A percentile compares a stretch with the other conserved stretches of the same genome.
phyloP scores from a whole-genome alignment of 1,140 invertebrate genomes.

The Protaetia brevitarsis region DNA sequence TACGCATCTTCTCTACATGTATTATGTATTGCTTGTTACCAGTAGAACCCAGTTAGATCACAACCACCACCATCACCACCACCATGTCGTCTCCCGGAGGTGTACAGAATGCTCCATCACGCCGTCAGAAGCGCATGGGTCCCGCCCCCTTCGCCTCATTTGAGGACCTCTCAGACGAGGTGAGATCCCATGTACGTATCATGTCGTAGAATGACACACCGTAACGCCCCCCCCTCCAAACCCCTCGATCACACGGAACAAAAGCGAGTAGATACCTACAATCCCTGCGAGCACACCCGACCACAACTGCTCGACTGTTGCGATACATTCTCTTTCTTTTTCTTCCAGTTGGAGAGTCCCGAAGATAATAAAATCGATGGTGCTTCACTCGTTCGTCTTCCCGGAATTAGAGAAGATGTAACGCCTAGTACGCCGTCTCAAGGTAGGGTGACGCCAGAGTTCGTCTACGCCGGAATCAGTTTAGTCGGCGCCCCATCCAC shows the following conservation, averaged over 20 bases:
- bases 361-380: slow-evolving; percentile 54
- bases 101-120: slow-evolving; percentile 25
- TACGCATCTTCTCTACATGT: background rate
- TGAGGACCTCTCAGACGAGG: slow-evolving; percentile 83
- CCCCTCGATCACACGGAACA: background rate
- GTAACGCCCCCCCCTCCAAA: slow-evolving; percentile 10
- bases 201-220: slow-evolving; percentile 18
- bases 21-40: slow-evolving; percentile 7
- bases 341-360: slow-evolving; percentile 57
- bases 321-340: background rate
- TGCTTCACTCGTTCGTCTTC: slow-evolving; percentile 54
- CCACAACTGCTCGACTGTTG: too few relatives aligned
- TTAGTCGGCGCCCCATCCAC: slow-evolving; percentile 39
- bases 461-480: slow-evolving; percentile 42
- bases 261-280: too few relatives aligned
- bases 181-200: slow-evolving; percentile 60
- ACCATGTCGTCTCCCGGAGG: slow-evolving; percentile 32
- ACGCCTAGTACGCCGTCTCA: slow-evolving; percentile 51
- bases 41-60: slow-evolving; percentile 17
- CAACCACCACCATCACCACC: slow-evolving; percentile 15
- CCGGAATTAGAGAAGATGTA: slow-evolving; percentile 66
- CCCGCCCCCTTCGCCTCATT: slow-evolving; percentile 90
- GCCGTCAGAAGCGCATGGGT: slow-evolving; percentile 69
- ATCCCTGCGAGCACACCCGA: too few relatives aligned
- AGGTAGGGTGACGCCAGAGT: slow-evolving; percentile 25